Conservation (phyloP, 2,797 vertebrate species). For the Cossypha niveicapilla region DNA sequence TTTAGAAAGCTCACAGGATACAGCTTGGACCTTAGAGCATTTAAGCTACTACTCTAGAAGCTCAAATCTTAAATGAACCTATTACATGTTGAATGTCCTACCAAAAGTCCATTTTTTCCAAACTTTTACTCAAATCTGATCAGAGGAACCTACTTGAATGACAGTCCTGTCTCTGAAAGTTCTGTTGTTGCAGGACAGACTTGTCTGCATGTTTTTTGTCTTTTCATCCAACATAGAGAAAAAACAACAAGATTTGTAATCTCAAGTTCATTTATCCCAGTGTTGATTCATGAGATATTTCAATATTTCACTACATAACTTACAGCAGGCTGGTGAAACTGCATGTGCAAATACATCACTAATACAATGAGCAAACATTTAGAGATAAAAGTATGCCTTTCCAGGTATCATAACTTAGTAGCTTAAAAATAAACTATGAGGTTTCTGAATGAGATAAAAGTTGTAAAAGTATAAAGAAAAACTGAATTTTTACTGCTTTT, state of each 20-base stretch:
- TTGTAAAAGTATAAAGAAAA: not conserved
- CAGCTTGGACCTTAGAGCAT: not conserved
- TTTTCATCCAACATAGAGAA: not conserved
- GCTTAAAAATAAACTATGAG: not conserved
- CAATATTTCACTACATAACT: not conserved
- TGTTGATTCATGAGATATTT: not conserved
- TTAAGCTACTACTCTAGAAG: not conserved
- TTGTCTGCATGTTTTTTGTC: not conserved
- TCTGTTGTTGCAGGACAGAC: not conserved
- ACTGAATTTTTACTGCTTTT: not conserved
- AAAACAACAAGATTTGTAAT: not conserved
- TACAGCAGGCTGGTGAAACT: not conserved
- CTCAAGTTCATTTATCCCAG: not conserved
- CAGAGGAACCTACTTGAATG: not conserved
- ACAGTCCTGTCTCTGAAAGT: not conserved
- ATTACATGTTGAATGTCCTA: not conserved
- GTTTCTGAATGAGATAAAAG: not conserved
- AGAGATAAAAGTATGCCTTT: not conserved
- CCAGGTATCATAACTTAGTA: not conserved
- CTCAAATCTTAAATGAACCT: not conserved
- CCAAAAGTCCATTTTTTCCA: not conserved
- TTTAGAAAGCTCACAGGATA: not conserved
- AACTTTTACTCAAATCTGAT: not conserved
- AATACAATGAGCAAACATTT: not conserved
- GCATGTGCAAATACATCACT: not conserved